Evolutionary conservation across 2,113 vertebrate genomes (phyloP), one percentile per base, ranked within the genome.

Genomic region (Cebidichthys violaceus): DNA sequence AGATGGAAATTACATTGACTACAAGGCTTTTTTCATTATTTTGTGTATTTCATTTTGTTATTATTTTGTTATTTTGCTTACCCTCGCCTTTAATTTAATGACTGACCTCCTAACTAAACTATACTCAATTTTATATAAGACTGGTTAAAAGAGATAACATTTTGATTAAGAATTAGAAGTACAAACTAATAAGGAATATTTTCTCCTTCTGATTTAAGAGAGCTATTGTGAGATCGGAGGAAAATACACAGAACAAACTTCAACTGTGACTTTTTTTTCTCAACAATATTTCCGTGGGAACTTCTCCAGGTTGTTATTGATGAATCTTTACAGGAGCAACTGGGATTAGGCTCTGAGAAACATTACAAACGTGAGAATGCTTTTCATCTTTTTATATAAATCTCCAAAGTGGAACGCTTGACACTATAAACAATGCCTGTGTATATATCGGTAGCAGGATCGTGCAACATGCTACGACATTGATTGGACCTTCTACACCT

Each of bases 321-420:
- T 75, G 39, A 20, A n/a, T 59, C 11, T 66, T 60, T 60, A 18
- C 59, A 24, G n/a, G 10, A 43, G 41, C 27, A 59, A n/a, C 43
- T 81, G 29, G 43, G 52, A 41, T 70, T 57, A 35, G 39, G 17
- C 33, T 27, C 27, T 68, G 37, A 61, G 77, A 67, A 72, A 35
- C 18, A 50, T 71, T 33, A 54, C n/a, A 9, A 72, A 69, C n/a
- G 24, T 62, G 22, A 84, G 6, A 75, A 52, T 71, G 64, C 75
- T 59, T 71, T 66, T 29, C 64, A 77, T 20, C 6, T 18, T 73
- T 62, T 77, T 17, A 64, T 66, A 61, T 77, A 75, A 75, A 68
- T 60, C 65, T 78, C 9, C 76, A 20, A 75, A 55, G 82, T 70
- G 55, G 70, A 79, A 79, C 24, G 27, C 82, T 45, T 82, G 27